Evolutionary conservation across 2,888 invertebrate species (phyloP), one percentile per base, ranked within the genome.

Genomic region (Drosophila prostipennis): DNA sequence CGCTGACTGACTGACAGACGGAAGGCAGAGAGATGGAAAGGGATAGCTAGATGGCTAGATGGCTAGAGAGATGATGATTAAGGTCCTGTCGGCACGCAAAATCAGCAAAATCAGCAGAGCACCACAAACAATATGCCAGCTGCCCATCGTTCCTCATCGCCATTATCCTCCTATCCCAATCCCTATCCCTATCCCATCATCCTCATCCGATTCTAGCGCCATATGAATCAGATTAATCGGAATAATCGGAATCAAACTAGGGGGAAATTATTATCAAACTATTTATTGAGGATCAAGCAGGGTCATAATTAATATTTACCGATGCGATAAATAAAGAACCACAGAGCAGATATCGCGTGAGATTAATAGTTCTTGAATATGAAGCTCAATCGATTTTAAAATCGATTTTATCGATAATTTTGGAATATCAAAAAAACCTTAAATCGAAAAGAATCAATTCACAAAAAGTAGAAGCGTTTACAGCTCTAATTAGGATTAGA

Each of bases 41-140:
- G 68, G 72, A 75, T 23, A 3, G 23, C 23, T 19, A 19, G 19
- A 19, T 23, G 23, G 23, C 23, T 23, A 23, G 3, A 23, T 59
- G 77, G 72, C 67, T 74, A 65, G 42, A 51, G 58, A 60, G 69
- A 86, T 86, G 69, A 86, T 86, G 87, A 82, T 86, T 83, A 86
- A 88, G 75, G 84, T 80, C 80, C 84, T 86, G 84, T 77, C 84
- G 89, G 71, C 81, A 82, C 87, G 78, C 77, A 82, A 65, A 56
- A 53, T n/a, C 19, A 40, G 37, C 39, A 57, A n/a, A n/a, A n/a
- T n/a, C n/a, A n/a, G n/a, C n/a, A n/a, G 39, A 57, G 39, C 19
- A 16, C 14, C 29, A 39, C 29, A 14, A 23, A 19, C 51, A 37
- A 51, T 56, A 74, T 51, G 42, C 77, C 87, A 73, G 76, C 63